Percentiles rank a stretch among this genome's conserved stretches.
Conservation (phyloP, 2,797 vertebrate genomes). For the Neoniphon sammara region DNA sequence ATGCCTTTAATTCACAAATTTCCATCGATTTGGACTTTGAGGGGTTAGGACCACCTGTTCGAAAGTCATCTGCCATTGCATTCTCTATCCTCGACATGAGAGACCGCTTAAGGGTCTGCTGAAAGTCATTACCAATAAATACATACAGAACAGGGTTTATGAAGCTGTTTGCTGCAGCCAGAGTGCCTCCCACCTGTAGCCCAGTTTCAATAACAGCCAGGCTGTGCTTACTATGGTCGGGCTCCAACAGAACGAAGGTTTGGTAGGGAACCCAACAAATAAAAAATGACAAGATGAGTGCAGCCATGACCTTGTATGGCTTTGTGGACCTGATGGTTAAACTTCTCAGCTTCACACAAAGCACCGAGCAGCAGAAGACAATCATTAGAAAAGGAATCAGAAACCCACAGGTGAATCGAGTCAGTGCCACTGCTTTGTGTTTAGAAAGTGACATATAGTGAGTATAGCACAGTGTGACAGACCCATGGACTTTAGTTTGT, state of each 20-base stretch:
- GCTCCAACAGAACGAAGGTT: slow-evolving; percentile 84
- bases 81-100: slow-evolving; percentile 85
- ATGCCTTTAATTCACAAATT: slow-evolving; percentile 6
- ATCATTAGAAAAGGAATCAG: slow-evolving; percentile 87
- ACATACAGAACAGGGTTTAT: slow-evolving; percentile 91
- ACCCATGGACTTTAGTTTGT: slow-evolving; percentile 60
- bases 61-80: slow-evolving; percentile 86
- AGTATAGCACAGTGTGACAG: slow-evolving; percentile 81
- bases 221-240: slow-evolving; percentile 54
- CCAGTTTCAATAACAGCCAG: slow-evolving; percentile 75
- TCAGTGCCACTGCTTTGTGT: slow-evolving; percentile 74
- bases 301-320: slow-evolving; percentile 88
- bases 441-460: slow-evolving; percentile 69
- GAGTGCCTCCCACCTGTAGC: slow-evolving; percentile 80
- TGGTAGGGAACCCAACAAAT: slow-evolving; percentile 93
- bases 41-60: slow-evolving; percentile 76
- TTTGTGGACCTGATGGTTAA: slow-evolving; percentile 84
- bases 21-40: slow-evolving; percentile 72
- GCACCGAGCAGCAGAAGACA: slow-evolving; percentile 83
- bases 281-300: slow-evolving; percentile 90
- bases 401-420: slow-evolving; percentile 86
- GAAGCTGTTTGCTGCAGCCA: slow-evolving; percentile 89
- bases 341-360: slow-evolving; percentile 81
- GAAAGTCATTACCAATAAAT: slow-evolving; percentile 91
- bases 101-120: slow-evolving; percentile 83